phyloP scores from a whole-genome alignment of 2,113 vertebrate genomes.

The Elachura formosa region DNA sequence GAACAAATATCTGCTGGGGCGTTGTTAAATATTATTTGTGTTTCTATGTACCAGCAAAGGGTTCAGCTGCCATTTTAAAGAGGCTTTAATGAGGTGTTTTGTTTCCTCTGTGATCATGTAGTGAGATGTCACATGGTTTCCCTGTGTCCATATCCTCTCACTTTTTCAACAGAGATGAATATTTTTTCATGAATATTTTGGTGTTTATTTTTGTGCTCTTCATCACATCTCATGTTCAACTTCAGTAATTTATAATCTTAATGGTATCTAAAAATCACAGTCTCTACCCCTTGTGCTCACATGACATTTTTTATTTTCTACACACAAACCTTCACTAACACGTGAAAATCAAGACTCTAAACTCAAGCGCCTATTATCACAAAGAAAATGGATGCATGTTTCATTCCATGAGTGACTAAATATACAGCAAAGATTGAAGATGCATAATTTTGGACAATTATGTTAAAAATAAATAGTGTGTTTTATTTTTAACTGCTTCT shows the following conservation, averaged over 20 bases:
- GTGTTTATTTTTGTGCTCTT: background rate
- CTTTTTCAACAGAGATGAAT: background rate
- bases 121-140: background rate
- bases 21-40: background rate
- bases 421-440: background rate
- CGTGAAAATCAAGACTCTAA: background rate
- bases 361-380: slow-evolving; percentile 22
- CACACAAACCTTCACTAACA: background rate
- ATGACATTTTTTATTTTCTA: background rate
- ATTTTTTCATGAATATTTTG: background rate
- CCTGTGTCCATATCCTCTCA: background rate
- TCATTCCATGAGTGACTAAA: background rate
- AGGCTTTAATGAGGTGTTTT: background rate
- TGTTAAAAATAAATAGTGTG: background rate
- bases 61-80: background rate
- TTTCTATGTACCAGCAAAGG: background rate
- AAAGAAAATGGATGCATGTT: background rate
- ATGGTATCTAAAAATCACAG: background rate
- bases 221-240: background rate
- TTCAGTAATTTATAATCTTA: background rate
- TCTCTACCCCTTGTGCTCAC: background rate
- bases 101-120: background rate
- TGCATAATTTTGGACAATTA: background rate
- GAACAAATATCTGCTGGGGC: background rate
- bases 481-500: slow-evolving; percentile 38